Evolutionary conservation across 2,888 invertebrate genomes (phyloP).

Genomic region (Xiphydria camelus): DNA sequence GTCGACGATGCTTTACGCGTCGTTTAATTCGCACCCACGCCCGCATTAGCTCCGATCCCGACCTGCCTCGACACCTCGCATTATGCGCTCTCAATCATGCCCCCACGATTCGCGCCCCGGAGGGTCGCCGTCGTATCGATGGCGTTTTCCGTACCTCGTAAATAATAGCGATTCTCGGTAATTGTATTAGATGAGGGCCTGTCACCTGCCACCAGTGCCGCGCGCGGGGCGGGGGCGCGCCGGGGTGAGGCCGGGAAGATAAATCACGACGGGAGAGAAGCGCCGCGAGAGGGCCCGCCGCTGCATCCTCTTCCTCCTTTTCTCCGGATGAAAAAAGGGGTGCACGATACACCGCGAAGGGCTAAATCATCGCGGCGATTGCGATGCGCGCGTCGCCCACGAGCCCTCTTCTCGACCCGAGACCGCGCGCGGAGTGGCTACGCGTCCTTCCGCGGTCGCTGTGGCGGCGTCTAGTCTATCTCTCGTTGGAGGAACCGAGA

Average conservation of each 20-base stretch:
- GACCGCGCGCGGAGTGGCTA: too few species aligned
- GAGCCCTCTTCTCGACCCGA: too few species aligned
- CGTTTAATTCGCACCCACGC: constrained; percentile 51
- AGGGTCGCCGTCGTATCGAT: constrained; percentile 24
- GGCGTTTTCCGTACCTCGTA: constrained; percentile 38
- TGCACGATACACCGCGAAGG: constrained; percentile 16
- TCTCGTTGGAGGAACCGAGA: too few species aligned
- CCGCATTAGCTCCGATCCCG: constrained; percentile 43
- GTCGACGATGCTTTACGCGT: constrained; percentile 15
- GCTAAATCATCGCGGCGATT: constrained; percentile 38
- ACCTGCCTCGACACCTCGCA: constrained; percentile 51
- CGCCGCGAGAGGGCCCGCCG: constrained; percentile 14
- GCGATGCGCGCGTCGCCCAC: constrained; percentile 27
- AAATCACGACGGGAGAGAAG: constrained; percentile 11
- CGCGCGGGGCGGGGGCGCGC: too few species aligned
- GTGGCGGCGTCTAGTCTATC: too few species aligned
- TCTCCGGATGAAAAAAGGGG: constrained; percentile 7
- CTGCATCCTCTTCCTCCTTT: constrained; percentile 13
- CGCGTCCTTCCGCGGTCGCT: too few species aligned
- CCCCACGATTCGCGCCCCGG: constrained; percentile 7
- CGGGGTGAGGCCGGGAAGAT: constrained; percentile 25
- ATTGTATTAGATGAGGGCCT: constrained; percentile 54
- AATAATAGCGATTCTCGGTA: constrained; percentile 47
- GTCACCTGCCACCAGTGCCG: constrained; percentile 29
- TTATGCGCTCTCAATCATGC: constrained; percentile 51